A percentile compares a stretch with the other conserved stretches of the same genome.
Evolutionary conservation across 2,888 invertebrate genomes (phyloP).

Genomic region (Anticlea derivata): DNA sequence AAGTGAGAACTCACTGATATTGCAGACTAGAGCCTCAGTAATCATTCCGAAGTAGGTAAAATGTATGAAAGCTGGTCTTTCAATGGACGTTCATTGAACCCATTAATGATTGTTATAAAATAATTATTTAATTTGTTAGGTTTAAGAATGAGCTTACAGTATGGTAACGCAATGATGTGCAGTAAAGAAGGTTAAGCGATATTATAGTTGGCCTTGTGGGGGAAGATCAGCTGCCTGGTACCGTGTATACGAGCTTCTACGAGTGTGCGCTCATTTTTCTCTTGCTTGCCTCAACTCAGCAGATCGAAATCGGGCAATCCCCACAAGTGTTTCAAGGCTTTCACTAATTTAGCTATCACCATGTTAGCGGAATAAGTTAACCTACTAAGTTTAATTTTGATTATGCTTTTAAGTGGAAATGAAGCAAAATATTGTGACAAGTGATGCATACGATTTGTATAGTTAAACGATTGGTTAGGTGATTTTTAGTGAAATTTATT

Average conservation of each 20-base stretch:
- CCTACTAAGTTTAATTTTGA: conserved; percentile 8
- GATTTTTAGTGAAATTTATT: conserved; percentile 8
- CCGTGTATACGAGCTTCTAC: conserved; percentile 1
- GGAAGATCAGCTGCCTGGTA: background rate
- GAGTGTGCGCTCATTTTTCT: background rate
- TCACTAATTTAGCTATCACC: conserved; percentile 1
- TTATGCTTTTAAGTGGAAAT: conserved; percentile 25
- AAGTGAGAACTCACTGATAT: no score
- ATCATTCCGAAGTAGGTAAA: conserved; percentile 21
- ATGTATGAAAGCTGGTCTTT: conserved; percentile 37
- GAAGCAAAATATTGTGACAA: conserved; percentile 35
- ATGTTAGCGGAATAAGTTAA: conserved; percentile 17
- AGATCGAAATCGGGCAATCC: background rate
- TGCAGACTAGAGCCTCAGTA: no score
- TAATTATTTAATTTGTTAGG: conserved; percentile 4
- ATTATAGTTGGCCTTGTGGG: background rate
- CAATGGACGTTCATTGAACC: background rate
- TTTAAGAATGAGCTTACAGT: conserved; percentile 8
- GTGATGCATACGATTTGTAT: conserved; percentile 9
- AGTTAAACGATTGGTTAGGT: background rate
- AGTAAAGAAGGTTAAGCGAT: background rate
- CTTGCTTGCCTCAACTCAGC: background rate
- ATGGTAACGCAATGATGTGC: background rate
- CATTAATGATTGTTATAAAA: background rate
- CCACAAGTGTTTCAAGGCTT: background rate